Base-by-base conservation (phyloP, 2,113 vertebrate species). In the Podarcis cretensis region DNA sequence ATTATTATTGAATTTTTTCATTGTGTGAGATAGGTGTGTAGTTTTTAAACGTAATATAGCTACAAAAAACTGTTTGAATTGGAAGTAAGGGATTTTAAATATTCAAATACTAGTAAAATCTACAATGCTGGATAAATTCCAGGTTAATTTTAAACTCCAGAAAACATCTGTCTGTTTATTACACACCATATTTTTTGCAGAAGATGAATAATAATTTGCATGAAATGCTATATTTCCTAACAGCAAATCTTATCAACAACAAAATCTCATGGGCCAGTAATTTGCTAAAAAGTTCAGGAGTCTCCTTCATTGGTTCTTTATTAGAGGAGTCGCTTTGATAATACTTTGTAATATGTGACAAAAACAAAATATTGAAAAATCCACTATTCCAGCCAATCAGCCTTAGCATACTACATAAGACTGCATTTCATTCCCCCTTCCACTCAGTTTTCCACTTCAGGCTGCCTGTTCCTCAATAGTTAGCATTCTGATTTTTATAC, bases 11-110 rank as follows among this genome's bases (percentile, higher is more conserved):
- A 43, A 1, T 43, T 92, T 92, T 37, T 81, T 92, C 87, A 87
- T 40, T 91, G 81, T 86, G 23, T 87, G 40, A 77, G 86, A 0
- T 74, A 83, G 84, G 92, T 82, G 86, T 87, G 93, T 21, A 81
- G 89, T 94, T 89, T 90, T 0, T 65, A 63, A 20, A 63, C 3
- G 1, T 5, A 63, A 63, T 18, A 63, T 63, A 14, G 13, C 18
- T 63, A 18, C 18, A 63, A 63, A 63, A 63, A 63, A 63, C 13
- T 20, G 32, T 54, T 69, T 48, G n/a, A n/a, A 27, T 54, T 37
- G 37, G 10, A 68, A 23, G 84, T 69, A 85, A 89, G 0, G 0
- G 21, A 16, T 12, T 94, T 87, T 85, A 90, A 81, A 5, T 86
- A 0, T 85, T 84, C 75, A n/a, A 84, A 84, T 48, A 32, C 40